Conservation (phyloP, 2,113 vertebrate species). For the Brachionichthys hirsutus region DNA sequence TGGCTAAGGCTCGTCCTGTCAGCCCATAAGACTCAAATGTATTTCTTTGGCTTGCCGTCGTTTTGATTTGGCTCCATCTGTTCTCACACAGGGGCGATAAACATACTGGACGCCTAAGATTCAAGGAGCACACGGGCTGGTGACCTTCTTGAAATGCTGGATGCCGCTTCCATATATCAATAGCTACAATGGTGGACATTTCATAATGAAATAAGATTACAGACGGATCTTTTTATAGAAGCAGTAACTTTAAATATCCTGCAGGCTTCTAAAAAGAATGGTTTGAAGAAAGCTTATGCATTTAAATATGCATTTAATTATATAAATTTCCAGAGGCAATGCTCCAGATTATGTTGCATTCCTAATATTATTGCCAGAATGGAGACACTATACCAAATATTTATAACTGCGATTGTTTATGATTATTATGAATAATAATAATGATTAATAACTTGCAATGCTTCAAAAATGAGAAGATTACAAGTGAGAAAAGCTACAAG, state of each 20-base stretch:
- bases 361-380: conserved; percentile 8
- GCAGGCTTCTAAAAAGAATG: conserved; percentile 6
- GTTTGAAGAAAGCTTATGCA: conserved; percentile 13
- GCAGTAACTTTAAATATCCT: conserved; percentile 10
- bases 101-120: conserved; percentile 50
- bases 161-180: conserved; percentile 25
- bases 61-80: conserved; percentile 67
- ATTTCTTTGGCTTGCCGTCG: conserved; percentile 50
- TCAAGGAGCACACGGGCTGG: conserved; percentile 18
- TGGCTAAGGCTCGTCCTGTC: conserved; percentile 30
- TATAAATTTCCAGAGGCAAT: conserved; percentile 40
- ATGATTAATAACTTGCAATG: conserved; percentile 35
- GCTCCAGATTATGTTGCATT: conserved; percentile 12
- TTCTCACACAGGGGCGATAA: conserved; percentile 43
- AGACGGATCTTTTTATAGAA: conserved; percentile 14
- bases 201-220: conserved; percentile 12
- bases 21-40: conserved; percentile 36
- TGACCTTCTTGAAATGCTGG: conserved; percentile 35
- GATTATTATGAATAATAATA: too few species aligned
- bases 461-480: conserved; percentile 51
- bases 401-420: conserved; percentile 1
- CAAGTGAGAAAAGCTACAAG: conserved; percentile 12
- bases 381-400: conserved; percentile 17
- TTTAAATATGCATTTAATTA: conserved; percentile 34
- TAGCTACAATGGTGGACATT: conserved; percentile 13